Base-by-base conservation (phyloP, 2,113 vertebrate genomes). In the Enhydra lutris region DNA sequence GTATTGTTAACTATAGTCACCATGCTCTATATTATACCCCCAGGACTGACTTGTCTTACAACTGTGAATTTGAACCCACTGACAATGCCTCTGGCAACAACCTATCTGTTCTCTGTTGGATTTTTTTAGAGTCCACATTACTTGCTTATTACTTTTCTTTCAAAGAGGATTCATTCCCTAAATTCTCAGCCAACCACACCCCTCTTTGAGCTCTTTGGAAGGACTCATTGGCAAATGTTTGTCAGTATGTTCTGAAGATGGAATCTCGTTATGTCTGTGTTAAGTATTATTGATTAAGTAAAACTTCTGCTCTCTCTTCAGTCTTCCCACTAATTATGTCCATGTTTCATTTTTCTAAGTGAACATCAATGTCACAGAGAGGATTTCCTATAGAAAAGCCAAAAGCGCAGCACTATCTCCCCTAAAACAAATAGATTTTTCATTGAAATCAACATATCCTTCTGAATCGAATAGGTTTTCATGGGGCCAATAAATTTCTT, bases 401-500 rank as follows among this genome's bases (percentile, higher is more conserved):
- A 14, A 82, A 55, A 97, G 96, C 89, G 89, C 71, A 69, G 74
- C 84, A 59, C 96, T 83, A 89, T 97, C 93, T 98, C 97, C 98
- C 97, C 97, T 98, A 98, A 98, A 98, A 98, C 98, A 99, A 98
- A 99, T 98, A 98, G 98, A 99, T 98, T 99, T 98, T 99, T 99
- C 98, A 98, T 98, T 99, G 99, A 99, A 99, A 99, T 99, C 99
- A 99, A 98, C 98, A 98, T 98, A 99, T 99, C 98, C 99, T 98
- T 98, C 98, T 96, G 98, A 99, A 98, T 98, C 97, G 98, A 99
- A 99, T 98, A 98, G 97, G 98, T 99, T 99, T 99, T 99, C 99
- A 99, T 98, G 99, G 98, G 99, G 97, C 98, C 99, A 99, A 99
- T 99, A 99, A 99, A 99, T 99, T 99, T 99, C 98, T 99, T 98